These are phyloP conservation scores for Coboldia fuscipes DNA, from an alignment of 1,140 invertebrate species.

Conservation along the genomic window DNA sequence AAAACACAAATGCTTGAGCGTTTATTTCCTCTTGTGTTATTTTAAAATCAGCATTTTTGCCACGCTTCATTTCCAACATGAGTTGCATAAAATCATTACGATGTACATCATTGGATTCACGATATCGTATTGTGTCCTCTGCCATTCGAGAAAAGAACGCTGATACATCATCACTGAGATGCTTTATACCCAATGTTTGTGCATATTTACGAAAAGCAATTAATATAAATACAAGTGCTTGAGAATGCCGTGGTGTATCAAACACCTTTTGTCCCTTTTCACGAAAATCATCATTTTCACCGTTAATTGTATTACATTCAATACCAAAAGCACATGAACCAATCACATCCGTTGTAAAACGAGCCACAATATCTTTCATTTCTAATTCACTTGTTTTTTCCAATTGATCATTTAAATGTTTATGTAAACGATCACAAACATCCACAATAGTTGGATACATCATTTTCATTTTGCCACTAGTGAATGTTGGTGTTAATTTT, in stretches of 20 bases:
- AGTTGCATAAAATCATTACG: constrained; percentile 26
- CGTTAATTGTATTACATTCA: no score
- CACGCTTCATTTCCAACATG: constrained; percentile 21
- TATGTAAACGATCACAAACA: constrained; percentile 8
- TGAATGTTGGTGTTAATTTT: constrained; percentile 23
- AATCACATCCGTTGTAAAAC: constrained; percentile 30
- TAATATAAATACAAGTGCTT: no score
- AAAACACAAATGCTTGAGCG: constrained; percentile 20
- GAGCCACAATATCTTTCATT: constrained; percentile 5
- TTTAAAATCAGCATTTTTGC: constrained; percentile 16
- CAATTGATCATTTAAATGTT: constrained; percentile 19
- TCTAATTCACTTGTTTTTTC: constrained; percentile 8
- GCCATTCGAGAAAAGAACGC: constrained; percentile 24
- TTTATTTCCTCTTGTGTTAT: constrained; percentile 14
- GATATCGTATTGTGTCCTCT: constrained; percentile 22
- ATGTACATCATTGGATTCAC: constrained; percentile 18
- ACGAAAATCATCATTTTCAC: no score
- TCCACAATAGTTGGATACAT: constrained; percentile 23
- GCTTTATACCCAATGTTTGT: no score
- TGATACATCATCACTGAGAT: constrained; percentile 2
- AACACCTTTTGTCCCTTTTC: no score
- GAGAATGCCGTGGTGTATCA: no score
- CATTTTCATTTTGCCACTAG: constrained; percentile 24
- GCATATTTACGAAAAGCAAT: no score
- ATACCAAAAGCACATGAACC: constrained; percentile 31